phyloP scores from a whole-genome alignment of 2,113 vertebrate species.

The Carollia perspicillata region DNA sequence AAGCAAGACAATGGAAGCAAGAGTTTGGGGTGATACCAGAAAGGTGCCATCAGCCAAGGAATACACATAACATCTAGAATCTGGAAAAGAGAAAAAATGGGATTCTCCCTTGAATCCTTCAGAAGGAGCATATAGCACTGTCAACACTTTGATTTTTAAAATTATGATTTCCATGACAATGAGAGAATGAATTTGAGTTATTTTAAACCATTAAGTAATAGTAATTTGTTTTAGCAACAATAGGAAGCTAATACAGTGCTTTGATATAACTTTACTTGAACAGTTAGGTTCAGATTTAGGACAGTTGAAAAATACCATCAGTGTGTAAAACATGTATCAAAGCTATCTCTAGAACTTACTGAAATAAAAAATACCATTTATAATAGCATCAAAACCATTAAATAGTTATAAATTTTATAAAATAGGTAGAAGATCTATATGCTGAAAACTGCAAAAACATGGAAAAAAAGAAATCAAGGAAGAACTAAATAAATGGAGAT shows the following conservation, averaged over 20 bases:
- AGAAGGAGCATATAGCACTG: neutral
- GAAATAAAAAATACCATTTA: neutral
- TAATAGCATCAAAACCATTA: conserved; percentile 13
- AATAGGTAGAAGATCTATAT: neutral
- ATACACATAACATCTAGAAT: neutral
- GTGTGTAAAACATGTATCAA: neutral
- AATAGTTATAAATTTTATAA: conserved; percentile 4
- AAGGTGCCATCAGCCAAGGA: neutral
- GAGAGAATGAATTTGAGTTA: neutral
- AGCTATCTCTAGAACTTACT: neutral
- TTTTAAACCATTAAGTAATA: conserved; percentile 10
- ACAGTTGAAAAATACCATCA: neutral
- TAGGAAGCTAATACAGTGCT: neutral
- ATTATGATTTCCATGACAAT: neutral
- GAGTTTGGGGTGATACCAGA: neutral
- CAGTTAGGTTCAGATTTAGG: conserved; percentile 10
- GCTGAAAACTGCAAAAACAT: conserved; percentile 1
- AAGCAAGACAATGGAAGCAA: neutral
- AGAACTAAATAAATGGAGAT: neutral
- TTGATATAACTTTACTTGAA: conserved; percentile 16
- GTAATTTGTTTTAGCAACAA: neutral
- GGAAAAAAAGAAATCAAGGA: neutral
- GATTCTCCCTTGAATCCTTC: neutral
- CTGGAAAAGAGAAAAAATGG: conserved; percentile 1
- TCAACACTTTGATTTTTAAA: neutral